Base-by-base conservation (phyloP, 2,113 vertebrate species). In the Hoplias malabaricus region DNA sequence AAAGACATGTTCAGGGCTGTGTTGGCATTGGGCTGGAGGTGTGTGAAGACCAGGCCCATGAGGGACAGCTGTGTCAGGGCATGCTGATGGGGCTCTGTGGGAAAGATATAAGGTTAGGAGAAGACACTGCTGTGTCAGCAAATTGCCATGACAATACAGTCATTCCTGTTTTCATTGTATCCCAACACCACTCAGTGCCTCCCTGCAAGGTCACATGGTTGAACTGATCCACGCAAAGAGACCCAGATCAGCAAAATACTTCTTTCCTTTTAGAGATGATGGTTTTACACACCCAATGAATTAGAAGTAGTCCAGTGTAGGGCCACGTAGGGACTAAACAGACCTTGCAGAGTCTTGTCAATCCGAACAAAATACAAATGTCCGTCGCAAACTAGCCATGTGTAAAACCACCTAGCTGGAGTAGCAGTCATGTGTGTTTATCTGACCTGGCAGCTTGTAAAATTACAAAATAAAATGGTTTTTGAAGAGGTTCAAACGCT, bases 71-170 rank as follows among this genome's bases (percentile, higher is more conserved):
- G 65, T 73, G 71, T 80, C 68, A 72, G 79, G 63, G 53, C 33
- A 56, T 74, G 75, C 43, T 74, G 25, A 65, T 82, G 7, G 62
- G 80, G 84, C 84, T 88, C 86, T 87, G 74, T 86, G 82, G 75
- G 71, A 78, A 70, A 85, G 82, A 84, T 84, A 79, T 87, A 88
- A 89, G 85, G 90, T 89, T 86, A 86, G 79, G 82, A 91, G 90
- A 90, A 91, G 88, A 90, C 89, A 89, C 85, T 89, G 89, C 90
- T 34, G 62, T 79, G 88, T 93, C 90, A 91, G 91, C 91, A 88
- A 80, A 81, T 88, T 82, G 75, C 84, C 78, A 86, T 85, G 83
- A 90, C 89, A 89, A 87, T 89, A 85, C 77, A 1, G 80, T 84
- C 83, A 75, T 84, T 84, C 87, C 81, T 84, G 75, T 12, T 89